phyloP scores from a whole-genome alignment of 2,888 invertebrate genomes.

The Cephus pulcher region DNA sequence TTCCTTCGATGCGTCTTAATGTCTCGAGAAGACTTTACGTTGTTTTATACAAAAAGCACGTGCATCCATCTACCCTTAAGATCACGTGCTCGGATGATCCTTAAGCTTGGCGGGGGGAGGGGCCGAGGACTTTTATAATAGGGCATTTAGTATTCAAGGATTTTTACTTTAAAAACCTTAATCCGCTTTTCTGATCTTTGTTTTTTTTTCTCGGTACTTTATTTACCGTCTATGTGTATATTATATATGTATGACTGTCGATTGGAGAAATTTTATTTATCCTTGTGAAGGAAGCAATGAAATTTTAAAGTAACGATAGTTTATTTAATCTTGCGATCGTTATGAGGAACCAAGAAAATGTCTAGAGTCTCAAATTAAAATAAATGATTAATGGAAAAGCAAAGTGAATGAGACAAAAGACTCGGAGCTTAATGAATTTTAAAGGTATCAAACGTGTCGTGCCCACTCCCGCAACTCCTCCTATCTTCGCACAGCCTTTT shows the following conservation, averaged over 20 bases:
- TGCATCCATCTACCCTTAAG: background rate
- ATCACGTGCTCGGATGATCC: background rate
- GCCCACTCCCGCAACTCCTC: conserved; percentile 18
- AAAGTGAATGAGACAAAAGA: background rate
- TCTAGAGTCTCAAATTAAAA: too few relatives aligned
- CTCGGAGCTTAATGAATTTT: conserved; percentile 37
- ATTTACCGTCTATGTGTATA: background rate
- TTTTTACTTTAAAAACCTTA: background rate
- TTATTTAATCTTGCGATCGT: too few relatives aligned
- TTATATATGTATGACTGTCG: background rate
- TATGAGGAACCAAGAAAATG: too few relatives aligned
- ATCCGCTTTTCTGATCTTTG: background rate
- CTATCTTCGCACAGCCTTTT: conserved; percentile 8
- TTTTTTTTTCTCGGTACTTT: background rate
- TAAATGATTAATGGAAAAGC: background rate
- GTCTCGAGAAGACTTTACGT: conserved; percentile 8
- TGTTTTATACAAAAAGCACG: background rate
- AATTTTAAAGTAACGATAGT: too few relatives aligned
- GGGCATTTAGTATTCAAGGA: background rate
- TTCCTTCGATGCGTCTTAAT: conserved; percentile 32
- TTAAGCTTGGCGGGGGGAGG: background rate
- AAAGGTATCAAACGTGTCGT: conserved; percentile 31
- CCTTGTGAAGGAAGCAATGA: too few relatives aligned
- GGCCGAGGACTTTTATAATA: background rate
- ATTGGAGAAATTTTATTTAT: background rate